Evolutionary conservation across 2,113 vertebrate genomes (phyloP).

Genomic region (Python bivittatus): DNA sequence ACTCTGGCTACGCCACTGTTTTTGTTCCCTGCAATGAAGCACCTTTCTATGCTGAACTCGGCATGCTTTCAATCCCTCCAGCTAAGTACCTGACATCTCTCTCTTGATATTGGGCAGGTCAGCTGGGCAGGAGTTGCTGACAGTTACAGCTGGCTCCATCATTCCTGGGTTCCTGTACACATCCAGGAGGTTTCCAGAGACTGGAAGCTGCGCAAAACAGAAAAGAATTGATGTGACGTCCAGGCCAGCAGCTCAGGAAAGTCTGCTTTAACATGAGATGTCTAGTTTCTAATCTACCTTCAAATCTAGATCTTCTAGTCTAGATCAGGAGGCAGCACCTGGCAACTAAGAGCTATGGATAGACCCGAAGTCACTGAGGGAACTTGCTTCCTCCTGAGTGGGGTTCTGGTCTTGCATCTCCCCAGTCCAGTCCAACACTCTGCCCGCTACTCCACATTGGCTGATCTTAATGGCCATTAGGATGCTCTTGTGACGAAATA

Average conservation of each 20-base stretch:
- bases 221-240: background rate
- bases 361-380: background rate
- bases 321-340: background rate
- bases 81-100: conserved; percentile 78
- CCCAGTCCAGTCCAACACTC: background rate
- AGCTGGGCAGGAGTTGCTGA: conserved; percentile 90
- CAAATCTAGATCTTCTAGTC: background rate
- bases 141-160: conserved; percentile 75
- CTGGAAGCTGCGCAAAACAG: conserved; percentile 73
- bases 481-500: background rate
- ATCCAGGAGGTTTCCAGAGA: conserved; percentile 85
- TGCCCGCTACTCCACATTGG: background rate
- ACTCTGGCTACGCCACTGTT: background rate
- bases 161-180: conserved; percentile 80
- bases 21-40: too few relatives aligned
- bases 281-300: background rate
- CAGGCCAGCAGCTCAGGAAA: background rate
- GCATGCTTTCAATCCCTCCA: background rate
- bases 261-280: background rate
- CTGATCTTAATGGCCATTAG: background rate
- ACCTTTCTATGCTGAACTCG: background rate
- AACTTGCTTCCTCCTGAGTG: background rate
- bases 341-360: background rate
- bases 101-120: conserved; percentile 87
- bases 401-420: background rate